These are phyloP conservation scores for Peromyscus eremicus DNA, from an alignment of 2,797 vertebrate genomes.

Conservation along the genomic window DNA sequence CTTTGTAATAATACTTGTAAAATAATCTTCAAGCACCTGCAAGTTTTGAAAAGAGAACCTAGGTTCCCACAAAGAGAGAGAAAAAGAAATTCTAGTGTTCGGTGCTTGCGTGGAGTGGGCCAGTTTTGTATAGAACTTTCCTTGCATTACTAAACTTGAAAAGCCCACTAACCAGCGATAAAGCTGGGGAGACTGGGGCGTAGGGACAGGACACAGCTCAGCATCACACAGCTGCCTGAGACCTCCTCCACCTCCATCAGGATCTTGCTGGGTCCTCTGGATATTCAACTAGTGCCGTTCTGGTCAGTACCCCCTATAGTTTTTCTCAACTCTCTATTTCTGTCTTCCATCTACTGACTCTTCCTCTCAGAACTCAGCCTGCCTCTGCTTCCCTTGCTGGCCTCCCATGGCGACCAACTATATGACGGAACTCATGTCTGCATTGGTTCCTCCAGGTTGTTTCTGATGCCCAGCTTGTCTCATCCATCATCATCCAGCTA, in stretches of 20 bases:
- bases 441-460: background rate
- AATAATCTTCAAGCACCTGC: background rate
- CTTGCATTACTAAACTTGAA: background rate
- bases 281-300: background rate
- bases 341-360: background rate
- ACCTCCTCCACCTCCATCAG: accelerated
- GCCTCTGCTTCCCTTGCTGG: background rate
- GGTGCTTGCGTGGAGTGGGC: background rate
- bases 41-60: background rate
- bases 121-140: background rate
- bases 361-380: background rate
- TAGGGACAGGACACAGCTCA: background rate
- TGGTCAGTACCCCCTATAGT: background rate
- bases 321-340: background rate
- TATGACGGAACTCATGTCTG: background rate
- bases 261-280: background rate
- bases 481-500: background rate
- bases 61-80: background rate
- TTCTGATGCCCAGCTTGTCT: background rate
- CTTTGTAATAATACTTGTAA: slow-evolving; percentile 4
- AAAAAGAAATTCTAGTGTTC: background rate
- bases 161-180: background rate
- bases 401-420: background rate
- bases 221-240: background rate
- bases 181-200: background rate